Evolutionary conservation across 1,140 invertebrate species (phyloP).

Genomic region (Amphibalanus amphitrite): DNA sequence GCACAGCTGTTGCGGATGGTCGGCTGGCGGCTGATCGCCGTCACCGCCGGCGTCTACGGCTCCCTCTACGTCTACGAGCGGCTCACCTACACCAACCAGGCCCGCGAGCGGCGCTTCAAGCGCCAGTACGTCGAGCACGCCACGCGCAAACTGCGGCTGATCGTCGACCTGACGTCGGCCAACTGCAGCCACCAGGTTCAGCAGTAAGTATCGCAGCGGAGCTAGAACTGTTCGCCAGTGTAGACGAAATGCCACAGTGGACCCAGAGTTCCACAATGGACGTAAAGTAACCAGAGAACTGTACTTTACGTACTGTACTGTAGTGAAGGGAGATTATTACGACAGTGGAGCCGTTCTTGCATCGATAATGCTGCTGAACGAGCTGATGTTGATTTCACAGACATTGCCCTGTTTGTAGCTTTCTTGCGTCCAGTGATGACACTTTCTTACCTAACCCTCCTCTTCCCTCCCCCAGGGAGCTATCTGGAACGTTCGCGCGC

Average conservation of each 20-base stretch:
- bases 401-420: too few relatives aligned
- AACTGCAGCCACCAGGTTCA: conserved; percentile 99
- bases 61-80: conserved; percentile 88
- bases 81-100: conserved; percentile 89
- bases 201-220: conserved; percentile 43
- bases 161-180: conserved; percentile 91
- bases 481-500: conserved; percentile 43
- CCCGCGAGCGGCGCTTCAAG: conserved; percentile 89
- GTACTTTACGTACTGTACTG: too few relatives aligned
- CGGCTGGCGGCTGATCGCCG: conserved; percentile 82
- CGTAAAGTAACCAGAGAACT: neutral
- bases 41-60: conserved; percentile 70
- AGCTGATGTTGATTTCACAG: too few relatives aligned
- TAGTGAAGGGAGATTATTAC: conserved; percentile 50
- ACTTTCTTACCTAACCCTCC: too few relatives aligned
- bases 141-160: conserved; percentile 78
- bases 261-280: neutral
- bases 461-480: conserved; percentile 33
- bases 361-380: too few relatives aligned
- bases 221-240: neutral
- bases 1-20: conserved; percentile 85
- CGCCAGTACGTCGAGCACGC: conserved; percentile 91
- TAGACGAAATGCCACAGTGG: neutral
- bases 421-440: too few relatives aligned
- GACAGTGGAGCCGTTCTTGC: too few relatives aligned